Base-by-base conservation (phyloP, 2,888 invertebrate species). In the Liodrosophila aerea region DNA sequence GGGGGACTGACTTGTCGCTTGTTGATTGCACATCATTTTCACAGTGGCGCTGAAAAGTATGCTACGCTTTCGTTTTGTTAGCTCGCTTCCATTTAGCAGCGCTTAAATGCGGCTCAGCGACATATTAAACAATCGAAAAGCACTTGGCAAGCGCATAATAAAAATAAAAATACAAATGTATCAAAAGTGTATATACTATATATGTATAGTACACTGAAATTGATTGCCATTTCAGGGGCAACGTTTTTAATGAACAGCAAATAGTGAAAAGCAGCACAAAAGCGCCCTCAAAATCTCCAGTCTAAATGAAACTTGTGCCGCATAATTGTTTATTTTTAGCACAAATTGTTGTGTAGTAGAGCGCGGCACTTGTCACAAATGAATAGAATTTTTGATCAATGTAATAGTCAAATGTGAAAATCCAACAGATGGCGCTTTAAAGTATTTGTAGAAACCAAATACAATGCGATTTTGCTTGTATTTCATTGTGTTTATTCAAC, bases 111-210 rank as follows among this genome's bases (percentile, higher is more conserved):
- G 73, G 78, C 85, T 82, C 73, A 81, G 83, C 62, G 70, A 65
- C 67, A 76, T 82, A 78, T 80, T 78, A 84, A 78, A 84, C 78
- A 78, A 84, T 84, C 53, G 82, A 72, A 84, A 81, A 74, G 65
- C 75, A 77, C 78, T 78, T 65, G 60, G 37, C 75, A 66, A 72
- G 57, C 61, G 68, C 62, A 65, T 50, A 52, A 47, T 40, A 47
- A 50, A 59, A 43, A 62, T 16, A 49, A 50, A 37, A 31, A 22
- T 7, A 11, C 9, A 18, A 9, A 29, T 34, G 40, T 29, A 7
- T 41, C 12, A 16, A 52, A 22, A 4, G 22, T 22, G 5, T 33
- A 36, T 12, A 9, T 16, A 12, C 1, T 13, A 18, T 22, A 12
- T 18, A 41, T 4, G 3, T 8, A 27, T 43, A 40, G 36, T 5